Conservation (phyloP, 1,140 invertebrate species). For the Caenorhabditis briggsae region DNA sequence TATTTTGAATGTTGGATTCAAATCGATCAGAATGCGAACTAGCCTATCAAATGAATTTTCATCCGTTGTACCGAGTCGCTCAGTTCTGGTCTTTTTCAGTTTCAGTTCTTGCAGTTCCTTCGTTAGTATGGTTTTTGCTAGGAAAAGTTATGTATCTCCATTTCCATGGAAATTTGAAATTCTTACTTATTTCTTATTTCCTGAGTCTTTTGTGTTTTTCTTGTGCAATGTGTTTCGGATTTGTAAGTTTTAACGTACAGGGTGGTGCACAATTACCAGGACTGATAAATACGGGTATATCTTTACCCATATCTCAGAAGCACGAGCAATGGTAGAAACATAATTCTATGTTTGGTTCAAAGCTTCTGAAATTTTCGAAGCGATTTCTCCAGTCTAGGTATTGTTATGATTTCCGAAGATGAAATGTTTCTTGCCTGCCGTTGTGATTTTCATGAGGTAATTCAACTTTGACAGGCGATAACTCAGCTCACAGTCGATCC, state of each 20-base stretch:
- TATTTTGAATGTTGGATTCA: neutral
- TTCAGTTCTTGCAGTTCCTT: slow-evolving; percentile 1
- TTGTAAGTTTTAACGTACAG: neutral
- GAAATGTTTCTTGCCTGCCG: too few relatives aligned
- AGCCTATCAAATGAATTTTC: neutral
- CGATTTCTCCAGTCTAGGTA: too few relatives aligned
- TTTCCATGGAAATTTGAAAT: slow-evolving; percentile 21
- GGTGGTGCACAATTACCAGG: too few relatives aligned
- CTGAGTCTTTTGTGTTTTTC: neutral
- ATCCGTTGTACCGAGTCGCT: neutral
- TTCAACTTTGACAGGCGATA: too few relatives aligned
- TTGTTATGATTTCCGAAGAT: too few relatives aligned
- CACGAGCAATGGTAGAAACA: too few relatives aligned
- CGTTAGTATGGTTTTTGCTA: neutral
- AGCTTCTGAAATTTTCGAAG: too few relatives aligned
- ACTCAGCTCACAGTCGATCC: too few relatives aligned
- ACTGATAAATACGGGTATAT: too few relatives aligned
- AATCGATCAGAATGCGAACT: neutral
- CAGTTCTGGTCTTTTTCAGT: slow-evolving; percentile 5
- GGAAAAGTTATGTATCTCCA: neutral
- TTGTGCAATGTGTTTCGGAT: neutral
- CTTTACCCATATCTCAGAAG: too few relatives aligned
- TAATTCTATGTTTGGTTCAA: too few relatives aligned
- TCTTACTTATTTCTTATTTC: neutral
- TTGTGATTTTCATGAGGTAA: too few relatives aligned